Conservation (phyloP, 2,113 vertebrate species). For the Grammomys surdaster region DNA sequence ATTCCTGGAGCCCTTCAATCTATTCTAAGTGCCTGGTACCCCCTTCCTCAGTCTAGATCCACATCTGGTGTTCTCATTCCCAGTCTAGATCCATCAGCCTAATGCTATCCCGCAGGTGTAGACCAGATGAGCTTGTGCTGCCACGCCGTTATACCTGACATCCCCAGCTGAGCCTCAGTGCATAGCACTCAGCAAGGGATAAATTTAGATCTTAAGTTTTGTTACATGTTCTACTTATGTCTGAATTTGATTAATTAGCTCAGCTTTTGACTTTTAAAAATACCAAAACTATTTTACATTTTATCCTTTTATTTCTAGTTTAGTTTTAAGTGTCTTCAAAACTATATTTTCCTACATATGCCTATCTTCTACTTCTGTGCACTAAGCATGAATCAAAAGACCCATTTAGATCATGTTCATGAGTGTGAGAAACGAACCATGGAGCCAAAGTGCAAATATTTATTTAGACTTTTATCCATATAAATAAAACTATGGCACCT, state of each 20-base stretch:
- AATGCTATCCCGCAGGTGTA: not conserved
- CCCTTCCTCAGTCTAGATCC: not conserved
- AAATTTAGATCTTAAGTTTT: constrained; percentile 48
- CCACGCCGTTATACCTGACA: not conserved
- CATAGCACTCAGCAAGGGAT: not conserved
- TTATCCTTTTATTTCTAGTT: constrained; percentile 8
- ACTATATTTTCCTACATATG: not conserved
- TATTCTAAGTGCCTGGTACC: not conserved
- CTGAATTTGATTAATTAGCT: constrained; percentile 47
- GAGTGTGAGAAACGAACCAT: not conserved
- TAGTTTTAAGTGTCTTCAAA: constrained; percentile 46
- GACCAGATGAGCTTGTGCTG: not conserved
- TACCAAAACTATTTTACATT: not conserved
- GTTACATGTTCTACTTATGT: not conserved
- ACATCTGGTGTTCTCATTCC: not conserved
- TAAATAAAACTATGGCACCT: constrained; percentile 16
- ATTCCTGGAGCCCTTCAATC: not conserved
- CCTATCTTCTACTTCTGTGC: not conserved
- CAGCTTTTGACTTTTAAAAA: constrained; percentile 29
- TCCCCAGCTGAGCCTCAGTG: not conserved
- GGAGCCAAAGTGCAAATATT: constrained; percentile 19
- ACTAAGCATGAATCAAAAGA: not conserved
- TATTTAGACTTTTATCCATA: constrained; percentile 40
- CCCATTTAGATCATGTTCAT: not conserved
- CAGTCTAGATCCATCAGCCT: not conserved